Evolutionary conservation across 1,140 invertebrate genomes (phyloP).

Genomic region (Telenomus remus): DNA sequence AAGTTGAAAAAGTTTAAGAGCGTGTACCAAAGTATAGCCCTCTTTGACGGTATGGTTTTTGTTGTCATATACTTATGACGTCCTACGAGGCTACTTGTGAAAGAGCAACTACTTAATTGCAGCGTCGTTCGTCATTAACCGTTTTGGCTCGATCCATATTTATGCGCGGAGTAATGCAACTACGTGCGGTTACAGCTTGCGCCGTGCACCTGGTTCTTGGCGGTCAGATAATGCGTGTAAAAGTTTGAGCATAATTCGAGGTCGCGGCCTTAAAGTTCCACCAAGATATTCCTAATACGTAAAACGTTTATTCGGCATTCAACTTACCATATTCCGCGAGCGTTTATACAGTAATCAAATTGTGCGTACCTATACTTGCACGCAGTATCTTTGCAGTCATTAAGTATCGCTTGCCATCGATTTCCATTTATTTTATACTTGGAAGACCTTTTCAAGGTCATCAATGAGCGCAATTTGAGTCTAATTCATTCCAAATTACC

Average conservation of each 20-base stretch:
- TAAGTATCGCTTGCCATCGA: slow-evolving; percentile 14
- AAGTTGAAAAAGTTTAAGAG: no score
- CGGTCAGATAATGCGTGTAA: slow-evolving; percentile 54
- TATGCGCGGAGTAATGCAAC: slow-evolving; percentile 59
- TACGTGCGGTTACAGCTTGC: slow-evolving; percentile 47
- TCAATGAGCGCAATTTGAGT: slow-evolving; percentile 4
- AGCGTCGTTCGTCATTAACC: slow-evolving; percentile 59
- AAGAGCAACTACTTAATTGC: slow-evolving; percentile 62
- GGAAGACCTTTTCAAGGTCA: slow-evolving; percentile 14
- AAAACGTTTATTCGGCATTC: slow-evolving; percentile 38
- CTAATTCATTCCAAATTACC: neutral
- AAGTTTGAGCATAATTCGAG: slow-evolving; percentile 56
- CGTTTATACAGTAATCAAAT: slow-evolving; percentile 30
- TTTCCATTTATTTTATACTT: slow-evolving; percentile 15
- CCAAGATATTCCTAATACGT: slow-evolving; percentile 56
- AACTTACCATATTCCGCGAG: slow-evolving; percentile 34
- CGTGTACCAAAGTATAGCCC: no score
- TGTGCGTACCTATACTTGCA: slow-evolving; percentile 9
- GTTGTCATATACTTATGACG: slow-evolving; percentile 56
- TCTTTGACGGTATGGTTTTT: slow-evolving; percentile 61
- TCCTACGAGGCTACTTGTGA: slow-evolving; percentile 57
- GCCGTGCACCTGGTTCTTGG: slow-evolving; percentile 51
- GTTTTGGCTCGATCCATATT: slow-evolving; percentile 59
- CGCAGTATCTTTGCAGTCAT: slow-evolving; percentile 23
- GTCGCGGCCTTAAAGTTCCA: slow-evolving; percentile 55